A percentile compares a stretch with the other conserved stretches of the same genome.
phyloP scores from a whole-genome alignment of 2,113 vertebrate genomes.

The Bungarus multicinctus region DNA sequence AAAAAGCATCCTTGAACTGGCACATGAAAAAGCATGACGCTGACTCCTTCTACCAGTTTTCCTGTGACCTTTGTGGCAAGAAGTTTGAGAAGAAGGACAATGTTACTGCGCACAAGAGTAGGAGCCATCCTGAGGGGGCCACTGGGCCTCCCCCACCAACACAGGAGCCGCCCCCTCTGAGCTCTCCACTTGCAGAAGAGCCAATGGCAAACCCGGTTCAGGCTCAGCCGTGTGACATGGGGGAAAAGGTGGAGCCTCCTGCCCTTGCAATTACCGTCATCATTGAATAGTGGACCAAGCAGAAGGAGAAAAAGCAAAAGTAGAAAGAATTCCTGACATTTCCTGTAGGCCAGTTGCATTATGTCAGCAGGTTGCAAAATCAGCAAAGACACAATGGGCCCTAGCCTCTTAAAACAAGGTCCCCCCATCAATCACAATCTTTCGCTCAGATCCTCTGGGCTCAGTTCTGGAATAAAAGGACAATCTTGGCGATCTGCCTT shows the following conservation, averaged over 20 bases:
- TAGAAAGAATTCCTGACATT: neutral
- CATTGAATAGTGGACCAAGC: accelerated
- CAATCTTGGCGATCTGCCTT: neutral
- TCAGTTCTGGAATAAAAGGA: neutral
- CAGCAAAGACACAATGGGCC: neutral
- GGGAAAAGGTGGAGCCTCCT: neutral
- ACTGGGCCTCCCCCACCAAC: neutral
- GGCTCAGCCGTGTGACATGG: accelerated
- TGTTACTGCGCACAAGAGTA: slow-evolving; percentile 77
- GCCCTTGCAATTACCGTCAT: neutral
- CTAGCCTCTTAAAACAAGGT: neutral
- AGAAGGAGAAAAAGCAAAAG: accelerated
- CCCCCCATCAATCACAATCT: neutral
- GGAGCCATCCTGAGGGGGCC: slow-evolving; percentile 64
- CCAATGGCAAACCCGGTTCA: neutral
- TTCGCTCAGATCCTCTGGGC: neutral
- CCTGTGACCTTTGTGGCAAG: slow-evolving; percentile 79
- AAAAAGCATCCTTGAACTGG: slow-evolving; percentile 86
- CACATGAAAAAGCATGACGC: slow-evolving; percentile 81
- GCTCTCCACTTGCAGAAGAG: neutral
- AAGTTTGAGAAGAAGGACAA: slow-evolving; percentile 82
- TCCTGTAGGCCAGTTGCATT: neutral
- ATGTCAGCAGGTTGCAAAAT: neutral
- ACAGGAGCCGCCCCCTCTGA: neutral
- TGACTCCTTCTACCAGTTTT: slow-evolving; percentile 70